phyloP scores from a whole-genome alignment of 2,113 vertebrate genomes.

The Dicerorhinus sumatrensis region DNA sequence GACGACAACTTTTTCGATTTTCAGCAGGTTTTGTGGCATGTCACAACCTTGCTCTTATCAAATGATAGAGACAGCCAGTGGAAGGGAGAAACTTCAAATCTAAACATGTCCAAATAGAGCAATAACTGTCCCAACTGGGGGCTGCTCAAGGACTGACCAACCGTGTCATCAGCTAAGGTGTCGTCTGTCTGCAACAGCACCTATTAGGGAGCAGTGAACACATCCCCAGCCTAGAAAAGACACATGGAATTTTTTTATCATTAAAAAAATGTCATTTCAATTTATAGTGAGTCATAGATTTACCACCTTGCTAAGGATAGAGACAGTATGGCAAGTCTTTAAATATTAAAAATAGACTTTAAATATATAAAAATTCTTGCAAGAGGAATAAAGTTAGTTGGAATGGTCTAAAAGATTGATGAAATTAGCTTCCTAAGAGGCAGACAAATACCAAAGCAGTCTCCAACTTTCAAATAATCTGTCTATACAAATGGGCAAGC shows the following conservation, averaged over 20 bases:
- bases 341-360: constrained; percentile 45
- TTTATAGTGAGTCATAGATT: not conserved
- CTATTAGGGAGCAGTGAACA: not conserved
- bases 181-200: not conserved
- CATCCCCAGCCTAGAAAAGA: not conserved
- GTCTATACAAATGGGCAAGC: not conserved
- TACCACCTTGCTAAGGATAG: not conserved
- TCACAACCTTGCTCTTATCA: not conserved
- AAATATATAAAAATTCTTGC: constrained; percentile 13
- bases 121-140: not conserved
- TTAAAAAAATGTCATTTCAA: constrained; percentile 12
- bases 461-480: not conserved
- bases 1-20: constrained; percentile 39
- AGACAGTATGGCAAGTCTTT: constrained; percentile 9
- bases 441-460: not conserved
- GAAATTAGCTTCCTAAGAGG: not conserved
- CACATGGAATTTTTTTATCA: not conserved
- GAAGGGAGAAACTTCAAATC: constrained; percentile 32
- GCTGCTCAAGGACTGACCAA: not conserved
- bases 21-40: not conserved
- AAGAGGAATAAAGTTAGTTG: constrained; percentile 34
- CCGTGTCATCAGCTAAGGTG: not conserved
- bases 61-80: not conserved
- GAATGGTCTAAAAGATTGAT: not conserved
- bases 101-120: not conserved